Conservation (phyloP, 2,888 invertebrate genomes). For the Seladonia tumulorum region DNA sequence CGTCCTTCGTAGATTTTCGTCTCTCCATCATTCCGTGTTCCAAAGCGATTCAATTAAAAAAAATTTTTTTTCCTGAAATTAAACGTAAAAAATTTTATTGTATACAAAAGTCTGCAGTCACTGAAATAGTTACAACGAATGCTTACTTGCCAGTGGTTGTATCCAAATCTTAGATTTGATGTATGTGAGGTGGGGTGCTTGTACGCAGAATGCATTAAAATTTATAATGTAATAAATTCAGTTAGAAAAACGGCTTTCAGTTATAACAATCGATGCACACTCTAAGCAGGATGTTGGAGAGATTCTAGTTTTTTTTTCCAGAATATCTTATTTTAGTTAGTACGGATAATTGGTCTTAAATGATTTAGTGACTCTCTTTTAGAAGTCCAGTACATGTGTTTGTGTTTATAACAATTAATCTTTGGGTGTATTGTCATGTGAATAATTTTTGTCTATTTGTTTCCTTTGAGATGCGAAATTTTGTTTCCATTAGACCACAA, state of each 20-base stretch:
- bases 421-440: not conserved
- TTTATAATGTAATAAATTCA: not conserved
- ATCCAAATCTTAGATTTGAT: not conserved
- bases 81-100: not conserved
- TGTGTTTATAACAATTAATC: constrained; percentile 22
- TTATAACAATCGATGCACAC: not conserved
- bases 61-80: not conserved
- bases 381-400: constrained; percentile 55
- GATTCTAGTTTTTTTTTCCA: not conserved
- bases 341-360: not conserved
- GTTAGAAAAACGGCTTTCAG: not conserved
- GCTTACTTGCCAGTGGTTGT: not conserved
- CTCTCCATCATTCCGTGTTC: not conserved
- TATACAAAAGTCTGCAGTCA: not conserved
- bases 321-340: not conserved
- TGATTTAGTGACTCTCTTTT: not conserved
- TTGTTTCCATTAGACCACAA: not conserved
- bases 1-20: not conserved
- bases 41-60: not conserved
- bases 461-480: not conserved
- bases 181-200: not conserved
- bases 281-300: not conserved
- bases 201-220: not conserved
- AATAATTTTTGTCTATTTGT: constrained; percentile 3
- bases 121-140: not conserved